Evolutionary conservation across 2,113 vertebrate genomes (phyloP).

Genomic region (Istiophorus platypterus): DNA sequence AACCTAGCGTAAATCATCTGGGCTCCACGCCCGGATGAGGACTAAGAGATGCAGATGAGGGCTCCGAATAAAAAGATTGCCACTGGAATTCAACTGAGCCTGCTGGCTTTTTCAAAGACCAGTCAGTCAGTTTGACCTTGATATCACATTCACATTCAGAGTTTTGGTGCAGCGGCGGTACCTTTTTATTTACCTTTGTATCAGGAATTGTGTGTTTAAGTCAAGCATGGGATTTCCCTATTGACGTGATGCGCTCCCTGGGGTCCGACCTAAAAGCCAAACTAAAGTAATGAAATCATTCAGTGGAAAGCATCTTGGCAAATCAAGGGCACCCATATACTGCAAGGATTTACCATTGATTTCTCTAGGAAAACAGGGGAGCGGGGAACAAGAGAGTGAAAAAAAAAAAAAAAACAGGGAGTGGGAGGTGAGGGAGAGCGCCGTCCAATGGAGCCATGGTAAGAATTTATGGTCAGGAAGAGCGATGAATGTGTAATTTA

Average conservation of each 20-base stretch:
- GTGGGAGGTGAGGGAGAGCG: constrained; percentile 74
- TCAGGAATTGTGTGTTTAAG: constrained; percentile 32
- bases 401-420: constrained; percentile 50
- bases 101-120: background rate
- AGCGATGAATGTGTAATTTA: constrained; percentile 85
- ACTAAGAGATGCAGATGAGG: background rate
- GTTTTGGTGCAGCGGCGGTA: constrained; percentile 8
- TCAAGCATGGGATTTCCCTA: constrained; percentile 47
- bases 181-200: constrained; percentile 38
- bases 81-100: too few relatives aligned
- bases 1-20: background rate
- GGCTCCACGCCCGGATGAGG: background rate
- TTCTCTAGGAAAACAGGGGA: constrained; percentile 64
- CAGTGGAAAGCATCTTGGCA: constrained; percentile 69
- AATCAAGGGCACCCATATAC: constrained; percentile 55
- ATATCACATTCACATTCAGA: constrained; percentile 11
- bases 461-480: constrained; percentile 85
- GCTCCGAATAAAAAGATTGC: background rate
- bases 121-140: background rate
- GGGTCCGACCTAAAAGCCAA: constrained; percentile 55
- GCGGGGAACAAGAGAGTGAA: constrained; percentile 45
- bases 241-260: constrained; percentile 46
- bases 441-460: constrained; percentile 70
- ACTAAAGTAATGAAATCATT: constrained; percentile 72
- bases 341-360: constrained; percentile 65